Evolutionary conservation across 2,888 invertebrate species (phyloP), one percentile per base, ranked within the genome.

Genomic region (Oscheius onirici): DNA sequence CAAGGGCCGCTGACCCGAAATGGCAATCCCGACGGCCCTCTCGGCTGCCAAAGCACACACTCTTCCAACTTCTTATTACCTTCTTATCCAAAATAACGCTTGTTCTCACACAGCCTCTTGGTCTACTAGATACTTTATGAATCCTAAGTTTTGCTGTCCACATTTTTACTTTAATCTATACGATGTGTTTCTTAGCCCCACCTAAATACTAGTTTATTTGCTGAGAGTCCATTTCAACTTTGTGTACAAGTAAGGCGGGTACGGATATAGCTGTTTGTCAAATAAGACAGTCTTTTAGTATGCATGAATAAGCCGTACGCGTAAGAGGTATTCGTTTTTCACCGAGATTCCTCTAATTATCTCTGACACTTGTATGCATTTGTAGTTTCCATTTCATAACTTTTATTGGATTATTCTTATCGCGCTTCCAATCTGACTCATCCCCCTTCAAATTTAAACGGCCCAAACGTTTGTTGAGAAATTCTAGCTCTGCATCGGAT

Each of bases 251-350:
- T 55, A 10, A 55, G 24, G 26, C 26, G 49, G 26, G 24, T 63
- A 63, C 63, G 63, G 63, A 49, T 63, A 63, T 63, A 63, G 49
- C 46, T 63, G 63, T 63, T 63, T 63, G 63, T 49, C 63, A 63
- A 63, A 55, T n/a, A 55, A 17, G 46, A 49, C 15, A 24, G 24
- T 49, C 49, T 20, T 63, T 63, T 63, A 26, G 13, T 63, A 63
- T 63, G 63, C 63, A 63, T 63, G 63, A 63, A 20, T 58, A 41
- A 40, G 58, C 24, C 55, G 34, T 34, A 46, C 10, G 51, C 10
- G 20, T 51, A 20, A 24, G 20, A 20, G 46, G 17, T 24, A 24
- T 20, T 51, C 51, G 20, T 51, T 51, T 51, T 28, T 26, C 22
- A 28, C 13, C 28, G 26, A 55, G n/a, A 52, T 46, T 10, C 46